A percentile compares a stretch with the other conserved stretches of the same genome.
Conservation (phyloP, 2,797 vertebrate genomes). For the Notolabrus celidotus region DNA sequence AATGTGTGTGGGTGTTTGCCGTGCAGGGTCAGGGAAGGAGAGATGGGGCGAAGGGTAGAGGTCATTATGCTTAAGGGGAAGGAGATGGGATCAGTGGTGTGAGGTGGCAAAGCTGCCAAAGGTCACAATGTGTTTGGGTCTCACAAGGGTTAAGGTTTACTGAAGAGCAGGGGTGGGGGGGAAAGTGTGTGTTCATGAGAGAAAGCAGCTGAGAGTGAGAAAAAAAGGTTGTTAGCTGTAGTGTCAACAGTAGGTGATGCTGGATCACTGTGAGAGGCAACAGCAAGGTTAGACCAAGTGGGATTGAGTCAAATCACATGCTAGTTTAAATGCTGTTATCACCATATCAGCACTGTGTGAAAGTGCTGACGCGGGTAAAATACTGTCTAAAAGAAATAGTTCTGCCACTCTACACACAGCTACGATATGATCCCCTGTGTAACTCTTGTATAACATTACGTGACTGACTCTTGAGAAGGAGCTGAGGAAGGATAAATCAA, state of each 20-base stretch:
- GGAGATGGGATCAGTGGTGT: conserved; percentile 56
- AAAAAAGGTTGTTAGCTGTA: conserved; percentile 32
- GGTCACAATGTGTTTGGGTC: conserved; percentile 69
- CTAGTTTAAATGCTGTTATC: conserved; percentile 44
- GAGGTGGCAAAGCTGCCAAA: conserved; percentile 71
- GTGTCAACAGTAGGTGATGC: conserved; percentile 39
- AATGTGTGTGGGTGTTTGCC: conserved; percentile 6
- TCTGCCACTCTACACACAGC: conserved; percentile 25
- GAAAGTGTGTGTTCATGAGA: conserved; percentile 9
- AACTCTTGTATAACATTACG: conserved; percentile 49
- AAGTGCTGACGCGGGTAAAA: conserved; percentile 55
- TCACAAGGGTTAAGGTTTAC: conserved; percentile 49
- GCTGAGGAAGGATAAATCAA: conserved; percentile 50
- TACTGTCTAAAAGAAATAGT: conserved; percentile 40
- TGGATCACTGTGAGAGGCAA: conserved; percentile 56
- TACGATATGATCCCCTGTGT: conserved; percentile 35
- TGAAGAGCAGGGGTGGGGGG: conserved; percentile 20
- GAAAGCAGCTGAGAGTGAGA: conserved; percentile 6
- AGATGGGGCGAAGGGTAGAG: conserved; percentile 65
- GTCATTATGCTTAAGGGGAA: conserved; percentile 77
- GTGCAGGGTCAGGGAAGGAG: conserved; percentile 45
- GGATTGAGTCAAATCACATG: conserved; percentile 43
- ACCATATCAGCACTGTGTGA: conserved; percentile 47
- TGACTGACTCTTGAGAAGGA: conserved; percentile 40
- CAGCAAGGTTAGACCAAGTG: conserved; percentile 44